These are phyloP conservation scores for Lepeophtheirus nordmannii DNA, from an alignment of 2,888 invertebrate genomes.

Conservation along the genomic window DNA sequence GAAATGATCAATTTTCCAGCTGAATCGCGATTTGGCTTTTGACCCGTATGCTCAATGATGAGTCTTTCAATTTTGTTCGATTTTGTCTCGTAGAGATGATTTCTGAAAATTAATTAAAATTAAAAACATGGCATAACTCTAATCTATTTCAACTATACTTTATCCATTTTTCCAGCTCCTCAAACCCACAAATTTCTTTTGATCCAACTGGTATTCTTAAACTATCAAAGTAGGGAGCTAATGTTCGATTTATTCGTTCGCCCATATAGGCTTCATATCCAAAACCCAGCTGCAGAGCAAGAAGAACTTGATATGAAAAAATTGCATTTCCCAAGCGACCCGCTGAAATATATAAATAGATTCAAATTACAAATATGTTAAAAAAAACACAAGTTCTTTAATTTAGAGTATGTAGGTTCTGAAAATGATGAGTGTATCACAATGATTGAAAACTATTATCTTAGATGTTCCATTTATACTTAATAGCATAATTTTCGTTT, in stretches of 20 bases:
- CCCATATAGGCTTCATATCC: not conserved
- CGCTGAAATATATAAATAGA: too few species aligned
- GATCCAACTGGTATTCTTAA: not conserved
- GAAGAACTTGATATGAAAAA: not conserved
- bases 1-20: too few species aligned
- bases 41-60: not conserved
- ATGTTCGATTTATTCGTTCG: not conserved
- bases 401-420: too few species aligned
- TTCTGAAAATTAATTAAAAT: not conserved
- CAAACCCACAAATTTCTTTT: not conserved
- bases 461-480: too few species aligned
- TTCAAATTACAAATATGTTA: too few species aligned
- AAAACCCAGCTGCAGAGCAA: not conserved
- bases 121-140: not conserved
- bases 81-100: not conserved
- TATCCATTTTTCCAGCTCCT: not conserved
- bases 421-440: too few species aligned
- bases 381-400: too few species aligned
- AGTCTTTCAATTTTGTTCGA: not conserved
- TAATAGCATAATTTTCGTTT: too few species aligned
- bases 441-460: too few species aligned
- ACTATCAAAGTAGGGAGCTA: not conserved
- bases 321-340: not conserved
- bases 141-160: not conserved
- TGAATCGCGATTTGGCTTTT: not conserved